Conservation (phyloP, 2,797 vertebrate species). For the Dipus sagitta region DNA sequence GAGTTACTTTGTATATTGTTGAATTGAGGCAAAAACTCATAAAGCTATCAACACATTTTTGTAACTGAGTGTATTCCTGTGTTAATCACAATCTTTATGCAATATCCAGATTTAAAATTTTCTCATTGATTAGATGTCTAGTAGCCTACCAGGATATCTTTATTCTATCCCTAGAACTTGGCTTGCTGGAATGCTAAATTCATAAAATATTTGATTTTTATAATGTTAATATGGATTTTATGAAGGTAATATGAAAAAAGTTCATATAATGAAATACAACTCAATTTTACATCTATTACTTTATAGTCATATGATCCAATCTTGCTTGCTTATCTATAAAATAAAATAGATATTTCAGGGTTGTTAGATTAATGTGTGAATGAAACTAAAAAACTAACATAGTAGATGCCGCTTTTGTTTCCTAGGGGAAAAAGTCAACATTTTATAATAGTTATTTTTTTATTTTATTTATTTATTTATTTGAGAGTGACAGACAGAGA, state of each 20-base stretch:
- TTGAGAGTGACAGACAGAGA: too few relatives aligned
- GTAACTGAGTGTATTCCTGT: neutral
- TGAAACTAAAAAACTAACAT: neutral
- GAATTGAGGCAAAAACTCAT: neutral
- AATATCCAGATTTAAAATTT: neutral
- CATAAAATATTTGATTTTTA: neutral
- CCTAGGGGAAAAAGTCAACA: neutral
- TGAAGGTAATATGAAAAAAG: neutral
- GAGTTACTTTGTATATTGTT: neutral
- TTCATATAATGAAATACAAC: neutral
- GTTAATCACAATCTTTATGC: neutral
- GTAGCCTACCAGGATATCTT: neutral
- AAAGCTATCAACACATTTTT: neutral
- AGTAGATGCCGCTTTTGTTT: neutral
- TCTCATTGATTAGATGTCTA: neutral
- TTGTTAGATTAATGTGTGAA: neutral
- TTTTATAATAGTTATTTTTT: neutral
- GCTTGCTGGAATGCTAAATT: neutral
- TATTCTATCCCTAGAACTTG: neutral
- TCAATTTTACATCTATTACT: constrained; percentile 15
- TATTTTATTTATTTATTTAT: neutral
- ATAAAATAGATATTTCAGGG: neutral
- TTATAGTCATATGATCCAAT: neutral
- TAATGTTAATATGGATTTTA: neutral
- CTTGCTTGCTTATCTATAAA: constrained; percentile 32